These are phyloP conservation scores for Argyra leucocephala DNA, from an alignment of 2,888 invertebrate genomes.

Conservation along the genomic window DNA sequence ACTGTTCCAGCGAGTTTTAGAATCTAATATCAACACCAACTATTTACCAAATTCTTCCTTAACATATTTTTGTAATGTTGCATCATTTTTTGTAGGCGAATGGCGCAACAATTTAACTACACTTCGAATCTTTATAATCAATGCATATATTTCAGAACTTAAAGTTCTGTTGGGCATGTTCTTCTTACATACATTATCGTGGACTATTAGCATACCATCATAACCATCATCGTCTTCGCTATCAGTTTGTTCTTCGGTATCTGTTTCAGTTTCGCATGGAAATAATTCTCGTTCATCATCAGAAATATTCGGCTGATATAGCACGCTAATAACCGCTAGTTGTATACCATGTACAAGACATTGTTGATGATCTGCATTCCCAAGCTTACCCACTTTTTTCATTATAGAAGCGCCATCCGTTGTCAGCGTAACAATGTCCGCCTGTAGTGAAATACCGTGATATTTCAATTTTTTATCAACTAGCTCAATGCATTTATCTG, in stretches of 20 bases:
- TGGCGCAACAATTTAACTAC: constrained; percentile 9
- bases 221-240: constrained; percentile 7
- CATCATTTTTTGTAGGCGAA: constrained; percentile 16
- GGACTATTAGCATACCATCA: background rate
- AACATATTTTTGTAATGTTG: constrained; percentile 18
- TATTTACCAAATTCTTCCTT: constrained; percentile 18
- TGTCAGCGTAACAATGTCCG: constrained; percentile 3
- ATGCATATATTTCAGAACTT: background rate
- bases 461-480: too few relatives aligned
- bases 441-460: background rate
- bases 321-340: too few relatives aligned
- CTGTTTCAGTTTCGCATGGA: too few relatives aligned
- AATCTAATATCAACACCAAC: constrained; percentile 18
- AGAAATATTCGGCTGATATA: too few relatives aligned
- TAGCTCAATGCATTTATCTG: constrained; percentile 13
- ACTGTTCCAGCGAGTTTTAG: constrained; percentile 22
- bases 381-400: too few relatives aligned
- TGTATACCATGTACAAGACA: too few relatives aligned
- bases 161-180: too few relatives aligned
- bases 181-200: too few relatives aligned
- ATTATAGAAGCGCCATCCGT: constrained; percentile 9
- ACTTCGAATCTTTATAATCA: constrained; percentile 12
- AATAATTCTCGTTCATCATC: too few relatives aligned
- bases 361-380: too few relatives aligned
- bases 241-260: constrained; percentile 2